Evolutionary conservation across 1,140 invertebrate species (phyloP).

Genomic region (Grapholita molesta): DNA sequence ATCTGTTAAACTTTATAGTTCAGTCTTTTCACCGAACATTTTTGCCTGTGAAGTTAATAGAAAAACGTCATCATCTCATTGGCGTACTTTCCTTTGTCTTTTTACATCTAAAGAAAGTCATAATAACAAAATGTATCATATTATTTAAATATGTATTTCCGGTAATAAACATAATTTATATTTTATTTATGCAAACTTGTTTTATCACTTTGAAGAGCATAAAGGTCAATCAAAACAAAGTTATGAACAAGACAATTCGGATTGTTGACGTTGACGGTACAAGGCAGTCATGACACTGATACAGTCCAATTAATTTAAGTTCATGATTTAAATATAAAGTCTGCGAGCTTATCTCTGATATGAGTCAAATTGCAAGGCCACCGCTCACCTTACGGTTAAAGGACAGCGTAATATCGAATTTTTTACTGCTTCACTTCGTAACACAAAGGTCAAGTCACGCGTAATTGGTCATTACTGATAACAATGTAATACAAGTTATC

Average conservation of each 20-base stretch:
- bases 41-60: too few species aligned
- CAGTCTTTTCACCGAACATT: too few species aligned
- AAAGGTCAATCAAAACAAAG: background rate
- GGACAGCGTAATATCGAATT: background rate
- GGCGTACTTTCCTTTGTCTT: too few species aligned
- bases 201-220: too few species aligned
- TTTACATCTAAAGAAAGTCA: too few species aligned
- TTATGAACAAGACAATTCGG: background rate
- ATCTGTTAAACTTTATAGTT: too few species aligned
- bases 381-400: background rate
- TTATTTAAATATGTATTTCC: too few species aligned
- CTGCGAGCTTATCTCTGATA: constrained; percentile 4
- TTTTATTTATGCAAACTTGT: too few species aligned
- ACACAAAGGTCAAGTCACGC: background rate
- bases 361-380: background rate
- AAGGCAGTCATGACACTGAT: background rate
- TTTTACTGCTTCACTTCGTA: background rate
- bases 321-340: background rate
- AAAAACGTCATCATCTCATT: too few species aligned
- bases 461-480: background rate
- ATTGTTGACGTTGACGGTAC: background rate
- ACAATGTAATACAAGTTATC: background rate
- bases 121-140: too few species aligned
- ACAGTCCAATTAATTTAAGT: background rate
- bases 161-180: too few species aligned